Percentiles rank a stretch among this genome's conserved stretches.
phyloP scores from a whole-genome alignment of 2,113 vertebrate genomes.

The Athene cunicularia region DNA sequence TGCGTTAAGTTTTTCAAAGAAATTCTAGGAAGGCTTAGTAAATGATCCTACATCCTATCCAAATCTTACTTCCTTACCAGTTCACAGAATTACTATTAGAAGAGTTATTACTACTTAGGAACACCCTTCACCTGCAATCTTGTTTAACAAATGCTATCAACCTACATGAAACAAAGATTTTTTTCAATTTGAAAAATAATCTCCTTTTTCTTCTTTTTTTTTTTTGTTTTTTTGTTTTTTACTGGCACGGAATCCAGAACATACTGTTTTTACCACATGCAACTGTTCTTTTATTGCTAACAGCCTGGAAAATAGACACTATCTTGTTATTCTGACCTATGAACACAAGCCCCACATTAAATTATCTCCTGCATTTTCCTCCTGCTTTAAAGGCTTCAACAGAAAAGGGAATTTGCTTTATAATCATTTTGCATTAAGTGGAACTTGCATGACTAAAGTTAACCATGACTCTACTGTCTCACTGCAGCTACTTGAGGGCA shows the following conservation, averaged over 20 bases:
- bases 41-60: background rate
- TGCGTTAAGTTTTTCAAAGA: background rate
- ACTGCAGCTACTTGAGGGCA: background rate
- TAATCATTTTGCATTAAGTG: background rate
- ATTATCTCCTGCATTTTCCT: slow-evolving; percentile 15
- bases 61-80: background rate
- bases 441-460: background rate
- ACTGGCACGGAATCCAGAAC: slow-evolving; percentile 42
- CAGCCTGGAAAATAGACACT: slow-evolving; percentile 46
- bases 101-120: background rate
- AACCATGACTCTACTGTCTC: background rate
- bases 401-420: slow-evolving; percentile 17
- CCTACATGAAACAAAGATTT: background rate
- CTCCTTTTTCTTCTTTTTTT: background rate
- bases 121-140: background rate
- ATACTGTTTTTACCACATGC: slow-evolving; percentile 48
- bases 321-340: slow-evolving; percentile 43
- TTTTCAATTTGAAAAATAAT: slow-evolving; percentile 11
- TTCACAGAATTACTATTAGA: background rate
- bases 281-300: slow-evolving; percentile 49
- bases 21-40: background rate
- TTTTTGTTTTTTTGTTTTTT: background rate
- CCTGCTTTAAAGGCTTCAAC: background rate
- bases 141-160: background rate
- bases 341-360: slow-evolving; percentile 2